A percentile compares a stretch with the other conserved stretches of the same genome.
Conservation (phyloP, 2,888 invertebrate species). For the Coelopa pilipes region DNA sequence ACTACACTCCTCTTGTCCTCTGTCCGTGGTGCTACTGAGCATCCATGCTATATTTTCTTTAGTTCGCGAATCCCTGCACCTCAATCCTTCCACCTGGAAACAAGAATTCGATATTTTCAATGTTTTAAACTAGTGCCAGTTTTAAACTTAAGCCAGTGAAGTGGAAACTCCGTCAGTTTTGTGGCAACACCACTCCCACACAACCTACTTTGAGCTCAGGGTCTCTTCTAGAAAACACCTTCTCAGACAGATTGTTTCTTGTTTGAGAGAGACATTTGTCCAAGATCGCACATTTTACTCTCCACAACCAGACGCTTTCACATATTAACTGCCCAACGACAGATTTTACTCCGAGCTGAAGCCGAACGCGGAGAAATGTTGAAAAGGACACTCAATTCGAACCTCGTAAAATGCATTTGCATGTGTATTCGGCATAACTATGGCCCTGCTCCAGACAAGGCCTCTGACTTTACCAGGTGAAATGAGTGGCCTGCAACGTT, state of each 20-base stretch:
- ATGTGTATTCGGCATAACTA: neutral
- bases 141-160: no score
- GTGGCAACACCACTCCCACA: neutral
- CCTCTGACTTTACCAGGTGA: neutral
- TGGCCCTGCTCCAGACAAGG: neutral
- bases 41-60: no score
- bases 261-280: no score
- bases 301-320: neutral
- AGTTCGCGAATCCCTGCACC: no score
- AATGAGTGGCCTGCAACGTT: constrained; percentile 40
- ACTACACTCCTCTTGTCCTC: no score
- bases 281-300: neutral
- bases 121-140: no score
- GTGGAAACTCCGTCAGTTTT: neutral
- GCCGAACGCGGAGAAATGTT: neutral
- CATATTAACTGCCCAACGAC: constrained; percentile 30
- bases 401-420: constrained; percentile 5
- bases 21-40: no score
- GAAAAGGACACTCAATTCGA: constrained; percentile 13
- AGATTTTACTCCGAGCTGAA: constrained; percentile 33
- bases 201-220: neutral
- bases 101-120: no score
- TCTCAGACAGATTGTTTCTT: no score
- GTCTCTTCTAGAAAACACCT: no score
- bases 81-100: no score